Percentiles rank a stretch among this genome's conserved stretches.
These are phyloP conservation scores for Drosophila rufa DNA, from an alignment of 1,140 invertebrate species.

Conservation along the genomic window DNA sequence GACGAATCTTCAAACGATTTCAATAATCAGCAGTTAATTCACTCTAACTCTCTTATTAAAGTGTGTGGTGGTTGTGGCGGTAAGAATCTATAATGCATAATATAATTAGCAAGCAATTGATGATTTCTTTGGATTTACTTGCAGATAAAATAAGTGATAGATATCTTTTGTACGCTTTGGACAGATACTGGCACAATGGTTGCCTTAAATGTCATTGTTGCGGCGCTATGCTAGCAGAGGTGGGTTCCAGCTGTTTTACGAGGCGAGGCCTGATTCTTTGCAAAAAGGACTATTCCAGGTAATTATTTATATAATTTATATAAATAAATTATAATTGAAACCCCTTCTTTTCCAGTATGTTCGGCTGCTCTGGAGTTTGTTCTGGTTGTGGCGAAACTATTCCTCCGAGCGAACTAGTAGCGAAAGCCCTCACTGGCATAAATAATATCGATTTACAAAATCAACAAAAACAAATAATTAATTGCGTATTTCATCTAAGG, in stretches of 20 bases:
- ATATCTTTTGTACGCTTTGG: slow-evolving; percentile 94
- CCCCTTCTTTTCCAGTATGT: slow-evolving; percentile 91
- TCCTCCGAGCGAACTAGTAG: slow-evolving; percentile 95
- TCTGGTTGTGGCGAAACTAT: slow-evolving; percentile 95
- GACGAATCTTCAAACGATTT: slow-evolving; percentile 84
- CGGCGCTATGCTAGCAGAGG: slow-evolving; percentile 93
- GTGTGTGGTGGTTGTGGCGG: slow-evolving; percentile 88
- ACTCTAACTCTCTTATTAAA: slow-evolving; percentile 87
- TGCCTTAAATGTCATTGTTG: slow-evolving; percentile 97
- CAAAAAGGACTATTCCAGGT: slow-evolving; percentile 97
- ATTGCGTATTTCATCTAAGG: slow-evolving; percentile 95
- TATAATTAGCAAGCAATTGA: slow-evolving; percentile 1
- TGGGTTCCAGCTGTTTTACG: slow-evolving; percentile 95
- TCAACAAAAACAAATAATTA: slow-evolving; percentile 83
- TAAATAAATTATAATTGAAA: slow-evolving; percentile 1
- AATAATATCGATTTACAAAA: slow-evolving; percentile 85
- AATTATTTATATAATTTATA: slow-evolving; percentile 27
- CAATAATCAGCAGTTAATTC: slow-evolving; percentile 86
- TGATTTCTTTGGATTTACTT: slow-evolving; percentile 26
- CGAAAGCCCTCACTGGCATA: slow-evolving; percentile 88
- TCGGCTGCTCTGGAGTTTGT: slow-evolving; percentile 94
- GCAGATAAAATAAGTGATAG: slow-evolving; percentile 93
- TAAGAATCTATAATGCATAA: slow-evolving; percentile 24
- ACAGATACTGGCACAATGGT: slow-evolving; percentile 96
- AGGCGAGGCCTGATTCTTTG: slow-evolving; percentile 97